Evolutionary conservation across 2,888 invertebrate species (phyloP), one percentile per base, ranked within the genome.

Genomic region (Corythucha ciliata): DNA sequence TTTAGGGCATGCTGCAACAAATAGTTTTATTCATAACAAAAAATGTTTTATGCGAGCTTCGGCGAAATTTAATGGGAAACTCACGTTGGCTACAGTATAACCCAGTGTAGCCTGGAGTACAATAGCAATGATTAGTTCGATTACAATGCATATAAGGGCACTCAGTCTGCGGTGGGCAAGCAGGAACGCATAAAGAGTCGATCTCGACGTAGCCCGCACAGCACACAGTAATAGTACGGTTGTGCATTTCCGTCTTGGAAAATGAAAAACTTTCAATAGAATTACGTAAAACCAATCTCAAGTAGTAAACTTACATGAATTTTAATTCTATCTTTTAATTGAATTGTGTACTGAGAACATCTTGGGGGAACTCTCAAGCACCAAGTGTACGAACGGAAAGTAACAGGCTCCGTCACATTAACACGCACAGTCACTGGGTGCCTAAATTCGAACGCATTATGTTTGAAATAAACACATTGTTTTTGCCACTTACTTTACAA

Each of bases 301-400:
- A n/a, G n/a, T n/a, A 24, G 20, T 42, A 14, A 6, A 12, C 53
- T 54, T 54, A 60, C 61, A 44, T 61, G 58, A 36, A 57, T 46
- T 27, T 56, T 60, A 22, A 57, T 48, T 7, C 58, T 55, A 27
- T 61, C 59, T 45, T 57, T 56, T 49, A 60, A 56, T 41, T 60
- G 58, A 2, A 57, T 52, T 4, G 55, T 58, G 56, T 60, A 60
- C 44, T 59, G 58, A 32, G 60, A 58, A 40, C 62, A 62, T n/a
- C 62, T 55, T n/a, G 62, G 62, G 1, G 61, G 62, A 0, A 62
- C 60, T 14, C 57, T 55, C 24, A 62, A 52, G 40, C 62, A 62
- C 62, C 62, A 62, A 8, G 59, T 58, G 57, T 61, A 60, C 20
- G 57, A 57, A 18, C 59, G 52, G 42, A 57, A 57, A 4, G 59